Evolutionary conservation across 2,888 invertebrate species (phyloP), one percentile per base, ranked within the genome.

Genomic region (Pollenia angustigena): DNA sequence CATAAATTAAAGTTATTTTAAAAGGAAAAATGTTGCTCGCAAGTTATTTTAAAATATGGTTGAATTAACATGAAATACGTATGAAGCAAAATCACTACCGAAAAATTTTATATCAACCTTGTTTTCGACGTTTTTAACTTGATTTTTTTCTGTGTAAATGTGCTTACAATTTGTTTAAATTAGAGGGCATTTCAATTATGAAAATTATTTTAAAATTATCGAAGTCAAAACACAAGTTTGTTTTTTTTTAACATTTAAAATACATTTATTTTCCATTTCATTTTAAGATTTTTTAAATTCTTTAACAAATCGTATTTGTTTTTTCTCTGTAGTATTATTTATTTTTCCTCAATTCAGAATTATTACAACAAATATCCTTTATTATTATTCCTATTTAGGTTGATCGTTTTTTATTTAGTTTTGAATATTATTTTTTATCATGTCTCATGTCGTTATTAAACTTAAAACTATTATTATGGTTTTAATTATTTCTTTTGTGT

Each of bases 191-290:
- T 6, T 4, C 4, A 32, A 32, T 32, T 32, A 6, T 32, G 32
- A 6, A 32, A 32, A 4, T 6, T 6, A 32, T 32, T 32, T 32
- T 32, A 32, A 32, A 32, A 6, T 32, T 32, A 6, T 32, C 6
- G 32, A 2, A 32, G 40, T 46, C 9, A 60, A 56, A 50, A 50
- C 12, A 48, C 4, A 16, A 23, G 32, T 58, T 23, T 23, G 2
- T 23, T 23, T 71, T 84, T 69, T 85, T 78, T 88, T 88, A 90
- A 90, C 89, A 90, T 90, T 90, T 89, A 89, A 90, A 90, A 90
- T 90, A 90, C 90, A 89, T 89, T 89, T 90, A 89, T 90, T 89
- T 89, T 88, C 74, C 80, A 85, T 87, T 85, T 87, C 87, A 62
- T 72, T 81, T 86, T 62, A 81, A 74, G 72, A 62, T 72, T 84